Conservation (phyloP, 2,113 vertebrate species). For the Emydura subglobosa region DNA sequence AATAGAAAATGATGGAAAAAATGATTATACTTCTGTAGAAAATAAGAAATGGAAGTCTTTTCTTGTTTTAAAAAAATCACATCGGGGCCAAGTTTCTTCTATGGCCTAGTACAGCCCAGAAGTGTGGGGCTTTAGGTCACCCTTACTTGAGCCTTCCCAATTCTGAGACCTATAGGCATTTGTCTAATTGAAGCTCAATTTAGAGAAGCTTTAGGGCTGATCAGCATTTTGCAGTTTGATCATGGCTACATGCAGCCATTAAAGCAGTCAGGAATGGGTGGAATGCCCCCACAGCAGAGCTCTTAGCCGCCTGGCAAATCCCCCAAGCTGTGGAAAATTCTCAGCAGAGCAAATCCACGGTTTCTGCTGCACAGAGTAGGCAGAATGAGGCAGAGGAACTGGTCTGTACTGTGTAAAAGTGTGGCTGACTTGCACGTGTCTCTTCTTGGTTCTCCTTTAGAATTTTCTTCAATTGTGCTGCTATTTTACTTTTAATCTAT, state of each 20-base stretch:
- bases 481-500: not conserved
- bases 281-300: rapidly evolving
- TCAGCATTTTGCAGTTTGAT: not conserved
- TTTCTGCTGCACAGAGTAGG: not conserved
- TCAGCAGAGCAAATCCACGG: not conserved
- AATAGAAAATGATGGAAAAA: rapidly evolving
- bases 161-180: not conserved
- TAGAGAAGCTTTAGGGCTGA: not conserved
- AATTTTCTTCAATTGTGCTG: not conserved
- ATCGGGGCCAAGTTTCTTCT: not conserved
- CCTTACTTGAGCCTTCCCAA: not conserved
- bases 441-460: not conserved
- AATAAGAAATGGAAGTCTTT: not conserved
- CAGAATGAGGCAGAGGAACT: not conserved
- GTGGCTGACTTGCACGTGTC: not conserved
- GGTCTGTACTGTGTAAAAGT: not conserved
- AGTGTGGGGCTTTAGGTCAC: not conserved
- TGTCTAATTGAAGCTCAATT: not conserved
- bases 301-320: not conserved
- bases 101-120: not conserved
- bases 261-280: not conserved
- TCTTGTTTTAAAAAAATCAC: not conserved
- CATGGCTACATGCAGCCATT: not conserved
- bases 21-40: not conserved
- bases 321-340: not conserved